Percentiles rank a stretch among this genome's conserved stretches.
Conservation (phyloP, 1,140 invertebrate species). For the Neodiprion virginianus region DNA sequence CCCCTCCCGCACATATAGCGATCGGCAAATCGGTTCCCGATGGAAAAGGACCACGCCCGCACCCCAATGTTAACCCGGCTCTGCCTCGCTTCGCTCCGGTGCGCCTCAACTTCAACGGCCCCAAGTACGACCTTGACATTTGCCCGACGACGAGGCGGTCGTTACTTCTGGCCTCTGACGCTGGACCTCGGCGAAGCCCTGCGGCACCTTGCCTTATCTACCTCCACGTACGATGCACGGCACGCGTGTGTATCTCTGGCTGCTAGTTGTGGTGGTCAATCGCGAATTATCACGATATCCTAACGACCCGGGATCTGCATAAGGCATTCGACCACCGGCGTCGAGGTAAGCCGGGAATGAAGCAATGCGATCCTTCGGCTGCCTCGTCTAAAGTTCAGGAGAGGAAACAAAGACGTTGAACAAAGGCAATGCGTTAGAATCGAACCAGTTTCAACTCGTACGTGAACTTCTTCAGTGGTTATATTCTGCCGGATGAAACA, state of each 20-base stretch:
- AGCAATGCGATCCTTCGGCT: not conserved
- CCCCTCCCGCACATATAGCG: conserved; percentile 30
- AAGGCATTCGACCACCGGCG: no score
- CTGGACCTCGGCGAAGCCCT: not conserved
- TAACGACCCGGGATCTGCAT: no score
- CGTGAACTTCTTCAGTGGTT: no score
- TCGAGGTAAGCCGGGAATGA: not conserved
- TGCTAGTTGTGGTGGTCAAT: no score
- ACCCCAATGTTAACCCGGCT: conserved; percentile 21
- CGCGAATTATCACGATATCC: no score
- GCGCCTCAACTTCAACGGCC: conserved; percentile 28
- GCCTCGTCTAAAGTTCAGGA: not conserved
- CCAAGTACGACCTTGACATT: conserved; percentile 49
- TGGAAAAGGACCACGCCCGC: conserved; percentile 31
- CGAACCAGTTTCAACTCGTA: not conserved
- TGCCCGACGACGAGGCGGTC: conserved; percentile 29
- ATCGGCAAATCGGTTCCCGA: conserved; percentile 32
- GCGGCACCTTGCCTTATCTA: not conserved
- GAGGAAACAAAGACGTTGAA: not conserved
- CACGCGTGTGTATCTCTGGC: no score
- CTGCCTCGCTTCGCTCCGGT: conserved; percentile 24
- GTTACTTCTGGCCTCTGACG: not conserved
- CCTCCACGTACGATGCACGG: no score
- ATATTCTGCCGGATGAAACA: no score
- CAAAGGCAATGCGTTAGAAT: not conserved